Conservation (phyloP, 1,140 invertebrate species). For the Archivesica marissinica region DNA sequence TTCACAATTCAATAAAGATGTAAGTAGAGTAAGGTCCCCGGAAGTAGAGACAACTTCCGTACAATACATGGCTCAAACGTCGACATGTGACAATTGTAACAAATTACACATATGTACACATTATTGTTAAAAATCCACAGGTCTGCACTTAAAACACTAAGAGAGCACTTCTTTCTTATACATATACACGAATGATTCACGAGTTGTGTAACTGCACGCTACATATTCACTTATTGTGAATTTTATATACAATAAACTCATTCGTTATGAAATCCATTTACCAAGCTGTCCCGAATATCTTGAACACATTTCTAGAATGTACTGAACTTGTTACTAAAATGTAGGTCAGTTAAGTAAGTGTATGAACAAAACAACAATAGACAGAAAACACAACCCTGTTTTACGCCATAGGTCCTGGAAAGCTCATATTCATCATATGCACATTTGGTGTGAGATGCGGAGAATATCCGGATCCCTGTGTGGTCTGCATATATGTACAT, state of each 20-base stretch:
- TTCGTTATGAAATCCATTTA: no score
- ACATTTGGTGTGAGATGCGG: constrained; percentile 75
- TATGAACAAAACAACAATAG: background rate
- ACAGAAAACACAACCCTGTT: constrained; percentile 3
- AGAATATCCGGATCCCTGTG: constrained; percentile 73
- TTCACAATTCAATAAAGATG: constrained; percentile 3
- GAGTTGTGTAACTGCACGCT: no score
- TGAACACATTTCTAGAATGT: no score
- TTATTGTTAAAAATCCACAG: background rate
- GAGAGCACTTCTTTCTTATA: background rate
- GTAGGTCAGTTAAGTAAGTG: no score
- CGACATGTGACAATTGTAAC: background rate
- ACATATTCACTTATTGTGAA: no score
- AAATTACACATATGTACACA: constrained; percentile 1
- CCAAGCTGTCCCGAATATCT: no score
- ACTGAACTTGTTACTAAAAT: no score
- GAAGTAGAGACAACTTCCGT: background rate
- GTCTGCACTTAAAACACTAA: constrained; percentile 3
- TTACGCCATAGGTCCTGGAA: constrained; percentile 79
- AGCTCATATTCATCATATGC: constrained; percentile 82
- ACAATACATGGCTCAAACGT: background rate
- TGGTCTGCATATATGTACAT: constrained; percentile 80
- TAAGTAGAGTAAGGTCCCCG: background rate
- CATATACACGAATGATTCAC: no score
- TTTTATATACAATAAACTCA: no score